Base-by-base conservation (phyloP, 2,113 vertebrate genomes). In the Alethe diademata region DNA sequence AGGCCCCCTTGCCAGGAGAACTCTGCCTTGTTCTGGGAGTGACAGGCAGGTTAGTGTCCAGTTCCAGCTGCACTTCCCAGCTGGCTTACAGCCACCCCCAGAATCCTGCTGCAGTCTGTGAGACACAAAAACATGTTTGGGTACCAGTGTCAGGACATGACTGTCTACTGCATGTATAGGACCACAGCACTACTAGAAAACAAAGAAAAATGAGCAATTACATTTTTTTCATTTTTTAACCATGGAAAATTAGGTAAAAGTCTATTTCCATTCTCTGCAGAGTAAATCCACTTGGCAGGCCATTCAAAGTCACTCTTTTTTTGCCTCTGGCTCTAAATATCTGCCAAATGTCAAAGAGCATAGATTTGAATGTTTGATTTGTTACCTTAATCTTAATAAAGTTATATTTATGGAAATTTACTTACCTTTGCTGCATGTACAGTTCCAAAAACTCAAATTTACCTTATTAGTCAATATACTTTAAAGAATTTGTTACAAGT, bases 51-150 rank as follows among this genome's bases (percentile, higher is more conserved):
- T 1, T 4, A 86, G 72, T 0, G 1, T 45, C 26, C 69, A 26
- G 48, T 5, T 36, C 69, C 54, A 0, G 0, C 1, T 0, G 36
- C 23, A 26, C 35, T 47, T 76, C 25, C 58, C 51, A 35, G 50
- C 47, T 38, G 9, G 38, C 67, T 54, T 11, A 2, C 28, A 43
- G 40, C 56, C 19, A 2, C 13, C 17, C 25, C 40, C 45, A 56
- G 50, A 16, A 54, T 16, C 29, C n/a, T 40, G 23, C 15, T 0
- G 0, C 31, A 29, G 48, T 17, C 28, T 61, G 18, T 1, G 22
- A 58, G n/a, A 51, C 66, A 58, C 3, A 0, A 12, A 50, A 18
- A n/a, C 22, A 2, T 5, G 29, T 53, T 57, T 42, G 20, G 33
- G 40, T 19, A 42, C 24, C 11, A 19, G 24, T 12, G 19, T 33